A percentile compares a stretch with the other conserved stretches of the same genome.
Conservation (phyloP, 2,888 invertebrate species). For the Druceiella hillmani region DNA sequence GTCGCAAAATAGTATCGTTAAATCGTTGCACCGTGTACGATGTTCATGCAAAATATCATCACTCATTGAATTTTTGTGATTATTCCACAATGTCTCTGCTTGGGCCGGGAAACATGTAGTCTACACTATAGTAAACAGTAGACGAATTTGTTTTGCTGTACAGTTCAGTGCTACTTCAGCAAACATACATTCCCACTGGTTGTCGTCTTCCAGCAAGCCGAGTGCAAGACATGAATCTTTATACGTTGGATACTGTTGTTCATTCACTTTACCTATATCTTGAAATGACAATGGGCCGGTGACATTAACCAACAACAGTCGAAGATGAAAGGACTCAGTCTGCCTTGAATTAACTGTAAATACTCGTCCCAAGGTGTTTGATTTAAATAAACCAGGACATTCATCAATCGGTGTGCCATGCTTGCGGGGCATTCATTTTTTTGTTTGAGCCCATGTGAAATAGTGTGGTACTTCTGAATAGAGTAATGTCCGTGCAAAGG, state of each 20-base stretch:
- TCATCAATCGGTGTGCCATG: too few species aligned
- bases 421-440: too few species aligned
- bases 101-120: conserved; percentile 12
- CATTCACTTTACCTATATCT: conserved; percentile 13
- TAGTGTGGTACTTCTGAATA: too few species aligned
- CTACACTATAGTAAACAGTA: conserved; percentile 26
- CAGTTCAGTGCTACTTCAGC: conserved; percentile 20
- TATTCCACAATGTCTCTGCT: too few species aligned
- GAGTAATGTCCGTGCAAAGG: too few species aligned
- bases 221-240: conserved; percentile 22
- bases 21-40: too few species aligned
- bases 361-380: conserved; percentile 22
- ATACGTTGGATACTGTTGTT: conserved; percentile 21
- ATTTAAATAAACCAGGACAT: conserved; percentile 19
- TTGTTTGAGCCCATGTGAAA: too few species aligned
- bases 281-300: conserved; percentile 19
- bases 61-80: too few species aligned
- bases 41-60: too few species aligned
- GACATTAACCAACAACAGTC: conserved; percentile 24
- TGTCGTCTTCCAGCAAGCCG: conserved; percentile 23
- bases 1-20: too few species aligned
- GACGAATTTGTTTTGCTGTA: conserved; percentile 26
- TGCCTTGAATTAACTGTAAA: conserved; percentile 24
- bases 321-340: conserved; percentile 23
- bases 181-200: conserved; percentile 21